Evolutionary conservation across 2,888 invertebrate species (phyloP), one percentile per base, ranked within the genome.

Genomic region (Leptopterna dolabrata): DNA sequence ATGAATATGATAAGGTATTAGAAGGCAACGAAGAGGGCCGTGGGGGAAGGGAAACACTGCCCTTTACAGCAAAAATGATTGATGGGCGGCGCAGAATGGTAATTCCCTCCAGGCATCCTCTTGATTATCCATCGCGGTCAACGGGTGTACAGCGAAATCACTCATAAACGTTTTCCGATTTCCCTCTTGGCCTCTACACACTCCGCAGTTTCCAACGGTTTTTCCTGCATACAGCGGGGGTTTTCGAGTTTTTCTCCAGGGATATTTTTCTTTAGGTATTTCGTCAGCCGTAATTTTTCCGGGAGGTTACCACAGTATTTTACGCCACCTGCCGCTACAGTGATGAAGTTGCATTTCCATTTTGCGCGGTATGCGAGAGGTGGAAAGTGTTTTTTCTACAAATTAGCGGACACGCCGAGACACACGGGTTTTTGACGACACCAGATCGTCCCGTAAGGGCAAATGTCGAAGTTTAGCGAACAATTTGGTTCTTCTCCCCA

Each of bases 1-100:
- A 73, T 73, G 73, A 73, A 73, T 73, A 41, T 73, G 73, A 73
- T 73, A 73, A 73, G 36, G 73, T 73, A 73, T 73, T 30, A 73
- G 73, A 73, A 73, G 73, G 73, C 73, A 73, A 73, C 36, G 73
- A 73, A 27, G 71, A 30, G 24, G 63, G 24, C 63, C 63, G 9
- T 27, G 63, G 24, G 19, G 63, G 24, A 63, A 24, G 63, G 27
- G 51, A 51, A 16, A 19, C 51, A 16, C n/a, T 51, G n/a, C 36
- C 63, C 63, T 27, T 16, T 51, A 11, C 63, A 27, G 63, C 0
- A 19, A 63, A 51, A 24, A 27, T 63, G 63, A 63, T 63, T 63
- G 63, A 63, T 63, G 63, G 63, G 24, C 63, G 63, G 63, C 63
- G 47, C 27, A 24, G 24, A 63, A 63, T 63, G 63, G 63, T 63